These are phyloP conservation scores for Ophioninae sp. DNA, from an alignment of 2,888 invertebrate species.

Conservation along the genomic window DNA sequence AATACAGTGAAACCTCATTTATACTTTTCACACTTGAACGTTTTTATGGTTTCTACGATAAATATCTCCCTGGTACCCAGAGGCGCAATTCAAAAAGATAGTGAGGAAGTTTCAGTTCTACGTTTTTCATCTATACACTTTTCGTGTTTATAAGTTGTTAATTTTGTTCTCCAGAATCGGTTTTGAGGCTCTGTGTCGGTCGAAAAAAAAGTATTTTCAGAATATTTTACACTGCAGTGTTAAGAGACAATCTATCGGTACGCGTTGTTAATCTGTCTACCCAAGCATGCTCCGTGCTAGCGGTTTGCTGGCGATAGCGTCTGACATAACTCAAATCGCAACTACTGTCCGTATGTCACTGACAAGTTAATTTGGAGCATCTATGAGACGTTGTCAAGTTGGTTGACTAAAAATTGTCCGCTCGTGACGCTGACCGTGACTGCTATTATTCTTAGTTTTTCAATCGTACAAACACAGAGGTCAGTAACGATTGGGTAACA, in stretches of 20 bases:
- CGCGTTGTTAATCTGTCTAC: too few species aligned
- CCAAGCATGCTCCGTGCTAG: not conserved
- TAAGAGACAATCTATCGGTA: not conserved
- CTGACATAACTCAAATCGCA: conserved; percentile 20
- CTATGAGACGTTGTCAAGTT: not conserved
- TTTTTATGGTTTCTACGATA: too few species aligned
- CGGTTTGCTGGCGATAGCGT: not conserved
- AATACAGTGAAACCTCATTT: not conserved
- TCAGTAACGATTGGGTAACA: too few species aligned
- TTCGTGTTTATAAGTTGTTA: too few species aligned
- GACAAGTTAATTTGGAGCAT: not conserved
- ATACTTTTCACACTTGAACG: too few species aligned
- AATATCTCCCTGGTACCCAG: too few species aligned
- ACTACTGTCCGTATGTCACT: conserved; percentile 22
- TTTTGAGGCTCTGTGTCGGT: not conserved
- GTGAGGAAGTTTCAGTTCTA: too few species aligned
- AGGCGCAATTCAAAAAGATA: too few species aligned
- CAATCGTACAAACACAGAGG: too few species aligned
- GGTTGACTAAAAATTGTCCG: not conserved
- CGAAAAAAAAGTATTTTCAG: not conserved
- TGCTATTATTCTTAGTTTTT: not conserved
- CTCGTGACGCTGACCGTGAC: not conserved
- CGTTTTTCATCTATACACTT: too few species aligned
- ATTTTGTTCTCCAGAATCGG: too few species aligned
- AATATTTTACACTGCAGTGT: not conserved